Percentiles rank a stretch among this genome's conserved stretches.
phyloP scores from a whole-genome alignment of 2,113 vertebrate genomes.

The Phycodurus eques region DNA sequence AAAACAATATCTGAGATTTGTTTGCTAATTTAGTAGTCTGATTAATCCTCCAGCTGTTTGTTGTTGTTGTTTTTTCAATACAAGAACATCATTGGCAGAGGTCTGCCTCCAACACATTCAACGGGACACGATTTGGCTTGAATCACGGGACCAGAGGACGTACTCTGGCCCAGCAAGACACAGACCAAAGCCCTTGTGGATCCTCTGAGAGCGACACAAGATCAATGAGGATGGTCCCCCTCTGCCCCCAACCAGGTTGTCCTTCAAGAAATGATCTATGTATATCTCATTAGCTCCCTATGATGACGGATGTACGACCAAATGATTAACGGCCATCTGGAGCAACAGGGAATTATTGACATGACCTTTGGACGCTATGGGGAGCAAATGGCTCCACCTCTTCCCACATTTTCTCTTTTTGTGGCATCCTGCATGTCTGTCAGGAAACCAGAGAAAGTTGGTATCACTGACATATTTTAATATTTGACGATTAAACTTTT shows the following conservation, averaged over 20 bases:
- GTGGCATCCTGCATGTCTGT: neutral
- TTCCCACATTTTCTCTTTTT: constrained; percentile 32
- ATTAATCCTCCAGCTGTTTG: neutral
- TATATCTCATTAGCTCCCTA: constrained; percentile 67
- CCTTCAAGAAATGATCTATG: constrained; percentile 62
- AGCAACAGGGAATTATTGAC: constrained; percentile 64
- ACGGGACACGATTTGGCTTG: neutral
- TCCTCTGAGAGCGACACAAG: constrained; percentile 38
- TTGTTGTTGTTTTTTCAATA: neutral
- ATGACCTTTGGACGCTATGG: constrained; percentile 63
- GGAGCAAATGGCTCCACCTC: constrained; percentile 27
- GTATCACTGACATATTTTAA: neutral
- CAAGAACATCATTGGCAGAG: constrained; percentile 5
- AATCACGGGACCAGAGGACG: neutral
- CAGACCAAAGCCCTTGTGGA: constrained; percentile 3
- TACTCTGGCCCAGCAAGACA: constrained; percentile 4
- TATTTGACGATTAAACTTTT: neutral
- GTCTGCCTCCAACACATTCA: constrained; percentile 1
- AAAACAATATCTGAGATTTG: neutral
- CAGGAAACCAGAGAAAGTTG: constrained; percentile 7
- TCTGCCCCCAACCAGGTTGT: constrained; percentile 30
- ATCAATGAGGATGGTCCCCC: constrained; percentile 47
- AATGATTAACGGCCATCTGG: constrained; percentile 63
- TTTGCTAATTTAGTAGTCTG: neutral
- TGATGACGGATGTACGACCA: constrained; percentile 60